A percentile compares a stretch with the other conserved stretches of the same genome.
These are phyloP conservation scores for Pocillopora grandis DNA, from an alignment of 92 coral and sea anemone genomes.

Conservation along the genomic window DNA sequence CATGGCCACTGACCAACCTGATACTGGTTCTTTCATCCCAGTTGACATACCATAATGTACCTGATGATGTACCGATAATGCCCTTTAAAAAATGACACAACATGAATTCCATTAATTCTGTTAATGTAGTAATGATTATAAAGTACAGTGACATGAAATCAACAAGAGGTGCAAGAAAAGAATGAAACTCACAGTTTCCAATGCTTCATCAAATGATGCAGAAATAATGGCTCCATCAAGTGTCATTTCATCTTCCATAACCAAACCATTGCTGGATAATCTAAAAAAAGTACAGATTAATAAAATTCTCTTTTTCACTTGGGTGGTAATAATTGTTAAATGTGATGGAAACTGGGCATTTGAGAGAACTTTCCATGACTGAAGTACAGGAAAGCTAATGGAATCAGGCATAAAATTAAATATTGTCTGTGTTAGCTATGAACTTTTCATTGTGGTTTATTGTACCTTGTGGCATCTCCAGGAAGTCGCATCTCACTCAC, in stretches of 20 bases:
- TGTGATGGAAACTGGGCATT: background rate
- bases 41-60: constrained; percentile 97
- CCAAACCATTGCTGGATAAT: constrained; percentile 84
- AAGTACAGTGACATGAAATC: too few relatives aligned
- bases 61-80: constrained; percentile 86
- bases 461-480: constrained; percentile 86
- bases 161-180: too few relatives aligned
- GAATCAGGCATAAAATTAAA: too few relatives aligned
- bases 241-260: constrained; percentile 97
- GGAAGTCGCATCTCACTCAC: constrained; percentile 88
- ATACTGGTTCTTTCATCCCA: constrained; percentile 99
- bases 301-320: background rate
- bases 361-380: too few relatives aligned
- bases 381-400: too few relatives aligned
- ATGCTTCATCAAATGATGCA: constrained; percentile 79
- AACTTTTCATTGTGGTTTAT: background rate
- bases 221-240: constrained; percentile 89
- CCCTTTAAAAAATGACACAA: constrained; percentile 54
- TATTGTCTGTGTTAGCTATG: too few relatives aligned
- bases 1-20: constrained; percentile 95
- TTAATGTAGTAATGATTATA: background rate
- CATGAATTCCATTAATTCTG: background rate
- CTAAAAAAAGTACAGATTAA: constrained; percentile 32
- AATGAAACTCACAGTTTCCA: constrained; percentile 76
- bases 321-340: background rate